Evolutionary conservation across 2,888 invertebrate genomes (phyloP).

Genomic region (Tetranychus truncatus): DNA sequence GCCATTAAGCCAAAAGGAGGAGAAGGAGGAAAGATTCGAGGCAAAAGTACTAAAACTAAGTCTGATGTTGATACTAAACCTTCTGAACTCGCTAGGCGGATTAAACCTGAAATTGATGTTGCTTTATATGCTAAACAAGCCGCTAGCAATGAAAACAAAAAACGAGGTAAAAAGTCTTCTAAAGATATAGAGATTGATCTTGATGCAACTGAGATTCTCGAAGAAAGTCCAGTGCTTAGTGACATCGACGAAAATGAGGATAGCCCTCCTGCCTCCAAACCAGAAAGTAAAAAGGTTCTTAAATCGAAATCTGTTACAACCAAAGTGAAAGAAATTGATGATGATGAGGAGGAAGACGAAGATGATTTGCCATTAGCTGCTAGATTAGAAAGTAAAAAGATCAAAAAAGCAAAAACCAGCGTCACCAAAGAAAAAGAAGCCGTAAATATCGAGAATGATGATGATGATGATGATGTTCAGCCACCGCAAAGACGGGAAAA

Average conservation of each 20-base stretch:
- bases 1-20: not conserved
- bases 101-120: constrained; percentile 32
- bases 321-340: too few species aligned
- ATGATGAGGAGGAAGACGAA: too few species aligned
- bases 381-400: too few species aligned
- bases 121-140: constrained; percentile 23
- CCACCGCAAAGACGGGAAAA: too few species aligned
- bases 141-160: constrained; percentile 10
- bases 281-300: too few species aligned
- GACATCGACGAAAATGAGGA: not conserved
- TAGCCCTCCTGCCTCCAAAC: too few species aligned
- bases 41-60: not conserved
- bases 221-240: not conserved
- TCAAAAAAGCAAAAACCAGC: too few species aligned
- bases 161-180: not conserved
- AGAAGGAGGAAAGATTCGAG: not conserved
- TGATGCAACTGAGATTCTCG: constrained; percentile 6
- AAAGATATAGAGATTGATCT: not conserved
- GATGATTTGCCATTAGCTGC: too few species aligned
- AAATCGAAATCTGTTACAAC: too few species aligned
- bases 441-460: too few species aligned
- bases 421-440: too few species aligned
- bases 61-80: constrained; percentile 37
- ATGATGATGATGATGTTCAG: too few species aligned
- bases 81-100: constrained; percentile 32